phyloP scores from a whole-genome alignment of 2,113 vertebrate genomes.

The Brienomyrus brachyistius region DNA sequence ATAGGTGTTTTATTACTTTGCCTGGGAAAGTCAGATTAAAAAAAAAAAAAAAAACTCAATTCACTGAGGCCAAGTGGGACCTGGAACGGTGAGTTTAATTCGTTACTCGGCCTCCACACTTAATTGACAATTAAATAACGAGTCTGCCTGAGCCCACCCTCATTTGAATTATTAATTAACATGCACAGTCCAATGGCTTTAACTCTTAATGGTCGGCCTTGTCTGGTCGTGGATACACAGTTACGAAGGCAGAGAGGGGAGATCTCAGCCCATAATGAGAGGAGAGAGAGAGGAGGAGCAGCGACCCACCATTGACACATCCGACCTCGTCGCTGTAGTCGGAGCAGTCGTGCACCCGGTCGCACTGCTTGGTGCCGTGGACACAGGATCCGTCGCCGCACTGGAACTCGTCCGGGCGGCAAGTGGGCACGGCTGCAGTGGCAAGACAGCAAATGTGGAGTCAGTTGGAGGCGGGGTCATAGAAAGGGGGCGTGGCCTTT shows the following conservation, averaged over 20 bases:
- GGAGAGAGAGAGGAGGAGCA: neutral
- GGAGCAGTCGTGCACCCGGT: constrained; percentile 78
- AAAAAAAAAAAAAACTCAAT: neutral
- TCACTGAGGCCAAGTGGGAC: neutral
- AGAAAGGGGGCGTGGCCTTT: neutral
- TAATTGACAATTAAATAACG: neutral
- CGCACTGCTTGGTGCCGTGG: constrained; percentile 81
- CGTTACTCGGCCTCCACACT: neutral
- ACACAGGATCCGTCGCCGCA: constrained; percentile 87
- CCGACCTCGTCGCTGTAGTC: constrained; percentile 87
- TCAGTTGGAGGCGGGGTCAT: neutral
- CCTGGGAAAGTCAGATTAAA: neutral
- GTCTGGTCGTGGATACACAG: neutral
- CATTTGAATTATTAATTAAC: neutral
- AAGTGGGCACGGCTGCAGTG: constrained; percentile 73
- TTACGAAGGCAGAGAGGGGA: neutral
- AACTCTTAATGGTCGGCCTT: neutral
- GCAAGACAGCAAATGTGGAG: constrained; percentile 8
- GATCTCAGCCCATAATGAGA: neutral
- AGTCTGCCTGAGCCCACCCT: neutral
- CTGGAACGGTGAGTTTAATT: neutral
- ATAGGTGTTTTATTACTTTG: constrained; percentile 8
- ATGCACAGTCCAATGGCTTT: neutral
- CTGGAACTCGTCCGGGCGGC: constrained; percentile 84
- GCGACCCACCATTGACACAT: constrained; percentile 73